Evolutionary conservation across 2,797 vertebrate genomes (phyloP), one percentile per base, ranked within the genome.

Genomic region (Lagocephalus sceleratus): DNA sequence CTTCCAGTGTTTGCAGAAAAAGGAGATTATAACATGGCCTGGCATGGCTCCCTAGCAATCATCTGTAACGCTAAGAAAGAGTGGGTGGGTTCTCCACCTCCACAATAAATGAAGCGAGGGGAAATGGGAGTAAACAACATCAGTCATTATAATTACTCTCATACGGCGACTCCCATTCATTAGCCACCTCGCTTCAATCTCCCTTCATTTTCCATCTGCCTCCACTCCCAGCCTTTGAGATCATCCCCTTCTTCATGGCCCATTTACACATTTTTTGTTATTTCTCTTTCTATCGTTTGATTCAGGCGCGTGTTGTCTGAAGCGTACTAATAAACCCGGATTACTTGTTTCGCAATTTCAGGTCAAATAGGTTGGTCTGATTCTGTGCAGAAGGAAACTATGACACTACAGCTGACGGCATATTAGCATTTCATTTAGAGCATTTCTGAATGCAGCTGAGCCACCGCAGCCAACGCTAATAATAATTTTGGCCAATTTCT

Each of bases 111-210:
- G 82, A 89, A 87, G 87, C 81, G 63, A 86, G 81, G 75, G 84
- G 84, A 88, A 85, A 86, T 86, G 82, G 85, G 85, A 86, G 87
- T 90, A 90, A 90, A 89, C 87, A 90, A 89, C 84, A 88, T 89
- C 85, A 85, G 80, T 89, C 86, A 84, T 81, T 79, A 64, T 87
- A 89, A 89, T 89, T 81, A 83, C 83, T 86, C 81, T 85, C 84
- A 84, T 85, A 85, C 78, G 68, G 57, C 76, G 70, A 75, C 75
- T 86, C 85, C 83, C 71, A 77, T 78, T 70, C 66, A 75, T 69
- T 74, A 52, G 5, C 54, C 54, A 60, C 51, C 53, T 56, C 57
- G 35, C 16, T 63, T 63, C 64, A 39, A 4, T 7, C 56, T 78
- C 63, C 52, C 47, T 51, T 57, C 29, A 77, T 83, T 60, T 50